A percentile compares a stretch with the other conserved stretches of the same genome.
Conservation (phyloP, 2,797 vertebrate species). For the Moxostoma hubbsi region DNA sequence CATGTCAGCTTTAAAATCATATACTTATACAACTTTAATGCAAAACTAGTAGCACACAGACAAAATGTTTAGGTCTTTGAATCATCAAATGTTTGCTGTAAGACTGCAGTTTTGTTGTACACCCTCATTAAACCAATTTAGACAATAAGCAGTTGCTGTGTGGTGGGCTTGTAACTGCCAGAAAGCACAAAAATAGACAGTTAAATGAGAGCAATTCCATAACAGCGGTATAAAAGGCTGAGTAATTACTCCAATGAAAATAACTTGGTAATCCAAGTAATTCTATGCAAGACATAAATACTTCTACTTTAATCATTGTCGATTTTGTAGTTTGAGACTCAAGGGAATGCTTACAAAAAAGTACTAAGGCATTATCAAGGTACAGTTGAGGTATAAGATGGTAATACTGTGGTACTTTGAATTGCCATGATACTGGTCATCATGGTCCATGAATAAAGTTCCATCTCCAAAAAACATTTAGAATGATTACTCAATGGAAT, state of each 20-base stretch:
- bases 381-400: too few species aligned
- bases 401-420: too few species aligned
- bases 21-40: neutral
- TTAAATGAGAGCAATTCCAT: constrained; percentile 14
- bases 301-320: too few species aligned
- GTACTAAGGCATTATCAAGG: too few species aligned
- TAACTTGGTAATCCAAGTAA: too few species aligned
- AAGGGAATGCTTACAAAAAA: too few species aligned
- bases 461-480: too few species aligned
- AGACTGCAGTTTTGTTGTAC: constrained; percentile 15
- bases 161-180: constrained; percentile 12
- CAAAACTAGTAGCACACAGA: neutral
- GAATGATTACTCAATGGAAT: too few species aligned
- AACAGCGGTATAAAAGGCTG: neutral
- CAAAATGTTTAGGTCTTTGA: neutral
- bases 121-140: constrained; percentile 29
- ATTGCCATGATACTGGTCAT: too few species aligned
- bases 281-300: too few species aligned
- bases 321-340: too few species aligned
- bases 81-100: neutral
- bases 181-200: constrained; percentile 8
- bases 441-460: too few species aligned
- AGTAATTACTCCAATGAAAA: neutral
- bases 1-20: neutral
- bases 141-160: constrained; percentile 1